Percentiles rank a stretch among this genome's conserved stretches.
phyloP scores from a whole-genome alignment of 1,140 invertebrate species.

The Magallana ariakensis region DNA sequence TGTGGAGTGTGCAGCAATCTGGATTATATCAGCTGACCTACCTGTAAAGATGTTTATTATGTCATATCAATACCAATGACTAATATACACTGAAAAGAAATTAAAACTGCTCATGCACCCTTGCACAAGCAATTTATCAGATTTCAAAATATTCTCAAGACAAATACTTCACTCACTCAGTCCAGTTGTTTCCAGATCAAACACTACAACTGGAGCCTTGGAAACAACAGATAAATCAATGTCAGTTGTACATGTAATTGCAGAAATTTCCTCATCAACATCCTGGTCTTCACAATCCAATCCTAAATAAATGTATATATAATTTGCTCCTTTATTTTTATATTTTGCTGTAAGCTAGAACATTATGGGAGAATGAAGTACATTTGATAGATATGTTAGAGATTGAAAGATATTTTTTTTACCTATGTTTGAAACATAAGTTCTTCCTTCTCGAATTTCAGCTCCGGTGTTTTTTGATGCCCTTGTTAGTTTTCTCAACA shows the following conservation, averaged over 20 bases:
- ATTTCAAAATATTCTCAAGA: too few relatives aligned
- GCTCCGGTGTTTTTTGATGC: not conserved
- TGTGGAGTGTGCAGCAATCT: slow-evolving; percentile 15
- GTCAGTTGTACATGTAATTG: not conserved
- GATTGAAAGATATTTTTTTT: too few relatives aligned
- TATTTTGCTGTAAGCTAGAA: not conserved
- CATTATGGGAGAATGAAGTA: not conserved
- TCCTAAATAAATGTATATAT: not conserved
- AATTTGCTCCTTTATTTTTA: not conserved
- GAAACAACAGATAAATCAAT: too few relatives aligned
- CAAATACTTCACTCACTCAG: not conserved
- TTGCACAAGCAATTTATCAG: too few relatives aligned
- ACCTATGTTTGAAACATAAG: not conserved
- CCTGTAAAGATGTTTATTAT: not conserved
- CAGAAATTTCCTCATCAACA: not conserved
- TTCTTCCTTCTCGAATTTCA: not conserved
- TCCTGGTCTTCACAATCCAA: not conserved
- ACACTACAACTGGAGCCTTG: not conserved
- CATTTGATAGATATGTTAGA: too few relatives aligned
- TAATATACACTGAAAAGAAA: too few relatives aligned
- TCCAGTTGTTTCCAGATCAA: slow-evolving; percentile 38
- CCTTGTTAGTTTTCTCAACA: not conserved
- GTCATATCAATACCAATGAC: not conserved
- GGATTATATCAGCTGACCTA: slow-evolving; percentile 40
- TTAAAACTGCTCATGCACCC: too few relatives aligned